Evolutionary conservation across 2,888 invertebrate species (phyloP).

Genomic region (Frankliniella intonsa): DNA sequence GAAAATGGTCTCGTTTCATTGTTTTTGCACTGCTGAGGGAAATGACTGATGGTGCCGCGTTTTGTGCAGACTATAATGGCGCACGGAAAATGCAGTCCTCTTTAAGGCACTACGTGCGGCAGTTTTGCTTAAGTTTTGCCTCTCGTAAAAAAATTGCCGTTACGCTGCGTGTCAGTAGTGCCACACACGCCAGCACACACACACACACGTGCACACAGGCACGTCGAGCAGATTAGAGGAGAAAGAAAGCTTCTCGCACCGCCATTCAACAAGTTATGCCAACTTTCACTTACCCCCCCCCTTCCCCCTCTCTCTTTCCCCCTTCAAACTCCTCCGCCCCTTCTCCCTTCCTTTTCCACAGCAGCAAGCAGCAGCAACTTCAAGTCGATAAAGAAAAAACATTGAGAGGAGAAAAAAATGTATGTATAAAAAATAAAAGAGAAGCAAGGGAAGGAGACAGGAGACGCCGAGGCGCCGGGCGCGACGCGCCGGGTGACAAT

Average conservation of each 20-base stretch:
- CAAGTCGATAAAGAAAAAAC: conserved; percentile 1
- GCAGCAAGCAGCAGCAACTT: not conserved
- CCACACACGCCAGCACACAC: too few relatives aligned
- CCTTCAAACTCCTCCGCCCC: not conserved
- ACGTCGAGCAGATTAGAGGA: not conserved
- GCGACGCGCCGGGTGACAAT: not conserved
- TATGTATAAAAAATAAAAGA: too few relatives aligned
- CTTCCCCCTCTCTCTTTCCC: not conserved
- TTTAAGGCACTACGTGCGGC: too few relatives aligned
- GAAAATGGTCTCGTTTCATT: not conserved
- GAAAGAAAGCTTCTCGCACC: not conserved
- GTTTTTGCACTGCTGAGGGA: not conserved
- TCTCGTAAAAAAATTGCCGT: too few relatives aligned
- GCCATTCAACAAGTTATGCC: conserved; percentile 23
- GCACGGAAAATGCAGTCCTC: too few relatives aligned
- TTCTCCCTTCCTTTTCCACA: not conserved
- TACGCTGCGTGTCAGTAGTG: too few relatives aligned
- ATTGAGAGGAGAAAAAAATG: not conserved
- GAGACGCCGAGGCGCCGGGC: too few relatives aligned
- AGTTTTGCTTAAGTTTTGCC: too few relatives aligned
- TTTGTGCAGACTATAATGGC: too few relatives aligned
- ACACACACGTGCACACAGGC: too few relatives aligned
- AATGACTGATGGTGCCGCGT: too few relatives aligned
- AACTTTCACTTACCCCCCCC: not conserved
- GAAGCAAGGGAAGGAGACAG: too few relatives aligned